Conservation (phyloP, 2,113 vertebrate genomes). For the Dermatemys mawii region DNA sequence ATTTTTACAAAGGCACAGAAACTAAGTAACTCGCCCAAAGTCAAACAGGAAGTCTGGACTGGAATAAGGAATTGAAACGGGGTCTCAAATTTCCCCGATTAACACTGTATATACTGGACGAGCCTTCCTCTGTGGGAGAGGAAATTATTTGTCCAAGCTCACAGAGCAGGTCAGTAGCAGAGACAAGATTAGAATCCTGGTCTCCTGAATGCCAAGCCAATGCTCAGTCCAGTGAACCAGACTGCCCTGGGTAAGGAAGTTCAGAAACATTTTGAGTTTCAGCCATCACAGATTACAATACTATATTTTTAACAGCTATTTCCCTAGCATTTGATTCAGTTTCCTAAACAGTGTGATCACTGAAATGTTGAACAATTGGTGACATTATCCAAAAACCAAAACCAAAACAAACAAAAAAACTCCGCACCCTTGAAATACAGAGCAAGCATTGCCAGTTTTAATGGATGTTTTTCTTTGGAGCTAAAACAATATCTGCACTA, state of each 20-base stretch:
- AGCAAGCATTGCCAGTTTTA: background rate
- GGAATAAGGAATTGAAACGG: background rate
- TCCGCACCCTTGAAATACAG: background rate
- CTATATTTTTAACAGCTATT: background rate
- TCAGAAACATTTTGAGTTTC: background rate
- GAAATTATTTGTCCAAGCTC: background rate
- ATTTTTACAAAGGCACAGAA: background rate
- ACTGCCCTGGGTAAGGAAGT: background rate
- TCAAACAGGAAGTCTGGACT: background rate
- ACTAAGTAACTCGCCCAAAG: background rate
- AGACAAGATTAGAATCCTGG: background rate
- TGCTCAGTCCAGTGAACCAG: no score
- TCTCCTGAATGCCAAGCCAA: background rate
- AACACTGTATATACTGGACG: background rate
- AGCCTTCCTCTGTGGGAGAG: background rate
- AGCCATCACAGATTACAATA: background rate
- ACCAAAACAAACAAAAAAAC: no score
- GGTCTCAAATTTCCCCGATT: background rate
- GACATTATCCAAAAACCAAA: background rate
- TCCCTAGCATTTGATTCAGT: background rate
- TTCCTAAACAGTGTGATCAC: background rate
- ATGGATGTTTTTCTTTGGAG: background rate
- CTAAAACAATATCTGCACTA: background rate
- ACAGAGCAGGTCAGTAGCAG: background rate
- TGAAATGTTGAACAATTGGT: rapidly evolving